Evolutionary conservation across 1,140 invertebrate genomes (phyloP).

Genomic region (Teleopsis dalmanni): DNA sequence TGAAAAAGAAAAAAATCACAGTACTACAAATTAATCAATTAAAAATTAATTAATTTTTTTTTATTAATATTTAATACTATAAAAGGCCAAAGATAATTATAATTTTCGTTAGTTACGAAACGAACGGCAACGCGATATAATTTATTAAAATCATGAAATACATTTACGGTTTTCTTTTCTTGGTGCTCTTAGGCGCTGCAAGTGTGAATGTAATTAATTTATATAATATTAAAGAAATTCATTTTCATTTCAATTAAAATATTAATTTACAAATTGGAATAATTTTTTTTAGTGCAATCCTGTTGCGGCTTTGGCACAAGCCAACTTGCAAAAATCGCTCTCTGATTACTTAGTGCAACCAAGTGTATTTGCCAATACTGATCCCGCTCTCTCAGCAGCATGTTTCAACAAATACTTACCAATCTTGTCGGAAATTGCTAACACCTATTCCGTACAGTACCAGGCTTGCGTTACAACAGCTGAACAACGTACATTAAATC

Average conservation of each 20-base stretch:
- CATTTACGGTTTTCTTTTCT: no score
- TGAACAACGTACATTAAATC: conserved; percentile 20
- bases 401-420: conserved; percentile 34
- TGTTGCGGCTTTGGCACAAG: neutral
- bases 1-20: no score
- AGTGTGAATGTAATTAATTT: neutral
- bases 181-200: neutral
- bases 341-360: neutral
- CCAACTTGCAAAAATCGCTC: neutral
- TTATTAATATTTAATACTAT: no score
- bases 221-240: no score
- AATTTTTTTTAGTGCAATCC: neutral
- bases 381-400: conserved; percentile 22
- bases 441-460: conserved; percentile 27
- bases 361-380: neutral
- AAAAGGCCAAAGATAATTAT: no score
- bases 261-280: no score
- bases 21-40: no score
- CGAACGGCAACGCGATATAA: no score
- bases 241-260: no score
- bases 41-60: no score
- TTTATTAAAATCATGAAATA: no score
- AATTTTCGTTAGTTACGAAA: no score
- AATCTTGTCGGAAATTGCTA: conserved; percentile 31
- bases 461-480: conserved; percentile 23